phyloP scores from a whole-genome alignment of 2,797 vertebrate genomes.

The Pangasius krempfi region DNA sequence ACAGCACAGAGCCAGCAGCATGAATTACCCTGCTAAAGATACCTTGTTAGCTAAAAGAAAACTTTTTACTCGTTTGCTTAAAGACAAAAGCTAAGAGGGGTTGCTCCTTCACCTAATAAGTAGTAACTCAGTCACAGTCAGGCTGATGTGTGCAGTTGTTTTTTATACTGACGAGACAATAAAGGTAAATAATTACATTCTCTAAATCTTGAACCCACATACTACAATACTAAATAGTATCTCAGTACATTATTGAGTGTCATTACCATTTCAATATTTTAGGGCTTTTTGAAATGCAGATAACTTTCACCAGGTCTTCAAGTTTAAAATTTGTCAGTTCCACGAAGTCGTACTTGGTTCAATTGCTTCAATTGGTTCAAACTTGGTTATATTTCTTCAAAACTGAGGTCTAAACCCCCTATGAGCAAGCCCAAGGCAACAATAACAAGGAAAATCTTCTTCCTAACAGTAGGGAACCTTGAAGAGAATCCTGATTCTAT shows the following conservation, averaged over 20 bases:
- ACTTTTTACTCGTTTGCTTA: background rate
- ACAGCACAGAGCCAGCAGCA: background rate
- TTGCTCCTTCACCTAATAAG: background rate
- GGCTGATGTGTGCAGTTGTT: background rate
- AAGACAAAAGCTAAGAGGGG: background rate
- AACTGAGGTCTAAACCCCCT: background rate
- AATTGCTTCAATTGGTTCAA: too few species aligned
- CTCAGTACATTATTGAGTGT: background rate
- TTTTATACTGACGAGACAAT: background rate
- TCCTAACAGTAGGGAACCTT: background rate
- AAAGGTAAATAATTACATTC: background rate
- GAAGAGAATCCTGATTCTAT: background rate
- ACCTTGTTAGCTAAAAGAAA: background rate
- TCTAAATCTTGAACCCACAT: background rate
- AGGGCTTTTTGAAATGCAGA: background rate
- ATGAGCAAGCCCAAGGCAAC: constrained; percentile 19
- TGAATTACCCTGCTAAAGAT: background rate
- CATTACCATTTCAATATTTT: background rate
- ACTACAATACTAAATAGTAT: background rate
- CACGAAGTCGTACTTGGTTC: background rate
- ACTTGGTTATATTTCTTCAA: too few species aligned
- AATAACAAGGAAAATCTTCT: background rate
- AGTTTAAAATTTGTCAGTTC: background rate
- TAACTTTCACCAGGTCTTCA: background rate
- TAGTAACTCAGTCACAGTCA: background rate